Conservation (phyloP, 2,888 invertebrate genomes). For the Tolmerus cingulatus region DNA sequence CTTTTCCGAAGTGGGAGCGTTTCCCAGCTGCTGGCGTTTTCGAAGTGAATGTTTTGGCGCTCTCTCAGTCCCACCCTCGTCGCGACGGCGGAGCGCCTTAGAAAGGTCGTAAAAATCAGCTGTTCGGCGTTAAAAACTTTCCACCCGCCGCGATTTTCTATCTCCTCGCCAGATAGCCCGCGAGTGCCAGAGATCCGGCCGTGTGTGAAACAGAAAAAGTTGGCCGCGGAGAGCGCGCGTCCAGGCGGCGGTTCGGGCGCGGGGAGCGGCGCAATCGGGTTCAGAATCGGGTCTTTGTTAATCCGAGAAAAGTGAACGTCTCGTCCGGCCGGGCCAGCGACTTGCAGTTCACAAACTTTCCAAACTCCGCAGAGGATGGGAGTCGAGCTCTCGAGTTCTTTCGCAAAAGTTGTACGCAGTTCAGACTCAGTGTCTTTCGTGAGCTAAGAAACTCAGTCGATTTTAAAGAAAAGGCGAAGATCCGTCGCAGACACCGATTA, state of each 20-base stretch:
- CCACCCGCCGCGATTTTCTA: neutral
- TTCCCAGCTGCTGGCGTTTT: neutral
- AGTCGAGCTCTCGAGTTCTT: slow-evolving; percentile 52
- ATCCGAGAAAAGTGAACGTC: slow-evolving; percentile 22
- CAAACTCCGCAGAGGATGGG: slow-evolving; percentile 58
- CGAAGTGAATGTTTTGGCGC: neutral
- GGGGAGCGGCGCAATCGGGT: neutral
- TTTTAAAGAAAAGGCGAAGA: neutral
- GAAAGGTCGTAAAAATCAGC: slow-evolving; percentile 37
- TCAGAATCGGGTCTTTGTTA: neutral
- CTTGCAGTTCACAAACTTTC: slow-evolving; percentile 56
- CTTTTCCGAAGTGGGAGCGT: neutral
- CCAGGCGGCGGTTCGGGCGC: neutral
- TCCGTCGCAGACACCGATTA: neutral
- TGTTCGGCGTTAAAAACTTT: neutral
- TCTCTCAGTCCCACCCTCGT: neutral
- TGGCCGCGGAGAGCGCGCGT: neutral
- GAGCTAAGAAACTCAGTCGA: neutral
- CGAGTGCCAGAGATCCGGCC: neutral
- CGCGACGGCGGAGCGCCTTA: neutral
- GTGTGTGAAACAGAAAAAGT: neutral
- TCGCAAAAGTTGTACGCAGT: neutral
- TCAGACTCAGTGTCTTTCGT: neutral
- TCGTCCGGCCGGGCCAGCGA: neutral
- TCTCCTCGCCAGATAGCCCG: neutral